Evolutionary conservation across 2,113 vertebrate genomes (phyloP), one percentile per base, ranked within the genome.

Genomic region (Tragelaphus strepsiceros): DNA sequence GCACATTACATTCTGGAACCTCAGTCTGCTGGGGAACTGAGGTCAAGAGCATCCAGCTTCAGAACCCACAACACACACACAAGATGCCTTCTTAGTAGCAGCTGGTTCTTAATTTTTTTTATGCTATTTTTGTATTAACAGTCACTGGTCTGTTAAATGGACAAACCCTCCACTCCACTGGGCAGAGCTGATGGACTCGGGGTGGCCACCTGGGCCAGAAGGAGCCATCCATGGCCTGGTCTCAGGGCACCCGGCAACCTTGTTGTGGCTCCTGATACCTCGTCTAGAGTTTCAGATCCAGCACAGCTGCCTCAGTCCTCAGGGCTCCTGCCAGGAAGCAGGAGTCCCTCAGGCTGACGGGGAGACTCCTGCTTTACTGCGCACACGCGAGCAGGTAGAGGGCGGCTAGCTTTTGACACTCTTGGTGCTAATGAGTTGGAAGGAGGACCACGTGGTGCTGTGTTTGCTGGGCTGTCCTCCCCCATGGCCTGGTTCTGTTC

Each of bases 341-440:
- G 12, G 59, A 46, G 77, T 17, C 22, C 32, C 1, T 15, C 15
- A 17, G n/a, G 78, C 22, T 22, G 78, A 21, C 0, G 22, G 39
- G 24, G 39, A 78, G 35, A 35, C 46, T 24, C 24, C 35, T 4
- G 1, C 22, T 43, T 92, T n/a, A 11, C 6, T 4, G 56, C 83
- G 2, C 14, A 17, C 7, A 1, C 0, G 1, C 0, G 24, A 10
- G 11, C 19, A 26, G 83, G 49, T 13, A 26, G 19, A 3, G 24
- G 91, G 35, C 22, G 15, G 39, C 51, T 14, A 30, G 15, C 46
- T 81, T 78, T 81, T 54, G 58, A 26, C 28, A 24, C 2, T 11
- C 13, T 9, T n/a, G n/a, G 39, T 21, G 24, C 46, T 10, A 15
- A 21, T 16, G 1, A 30, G 12, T 49, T 3, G n/a, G 78, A n/a